phyloP scores from a whole-genome alignment of 2,113 vertebrate genomes.

The Platysteira castanea region DNA sequence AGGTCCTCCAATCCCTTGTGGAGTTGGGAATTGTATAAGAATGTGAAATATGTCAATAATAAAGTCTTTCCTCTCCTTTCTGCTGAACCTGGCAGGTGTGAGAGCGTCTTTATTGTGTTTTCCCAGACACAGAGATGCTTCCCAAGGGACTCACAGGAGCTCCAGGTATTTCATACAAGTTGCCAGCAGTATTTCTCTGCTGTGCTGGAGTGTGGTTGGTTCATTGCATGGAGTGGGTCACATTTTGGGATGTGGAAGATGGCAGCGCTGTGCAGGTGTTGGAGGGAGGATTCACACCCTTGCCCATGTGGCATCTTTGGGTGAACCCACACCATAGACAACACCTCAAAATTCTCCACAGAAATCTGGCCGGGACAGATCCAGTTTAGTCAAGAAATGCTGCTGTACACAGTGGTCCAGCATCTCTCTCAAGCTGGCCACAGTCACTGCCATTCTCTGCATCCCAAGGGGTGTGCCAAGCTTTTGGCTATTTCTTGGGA shows the following conservation, averaged over 20 bases:
- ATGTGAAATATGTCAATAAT: too few relatives aligned
- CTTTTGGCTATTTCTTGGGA: neutral
- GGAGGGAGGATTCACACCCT: neutral
- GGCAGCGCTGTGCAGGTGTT: accelerated
- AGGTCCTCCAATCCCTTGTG: too few relatives aligned
- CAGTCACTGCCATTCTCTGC: neutral
- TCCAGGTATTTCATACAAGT: neutral
- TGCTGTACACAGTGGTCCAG: neutral
- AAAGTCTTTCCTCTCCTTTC: too few relatives aligned
- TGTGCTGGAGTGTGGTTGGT: neutral
- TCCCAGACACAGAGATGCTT: too few relatives aligned
- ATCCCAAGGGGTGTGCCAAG: neutral
- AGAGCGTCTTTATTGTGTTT: too few relatives aligned
- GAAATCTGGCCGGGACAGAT: neutral
- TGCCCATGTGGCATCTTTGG: neutral
- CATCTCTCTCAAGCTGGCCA: neutral
- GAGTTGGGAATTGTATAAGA: too few relatives aligned
- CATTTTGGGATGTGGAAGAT: neutral
- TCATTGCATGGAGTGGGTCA: neutral
- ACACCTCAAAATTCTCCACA: neutral
- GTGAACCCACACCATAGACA: neutral
- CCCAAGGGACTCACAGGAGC: neutral
- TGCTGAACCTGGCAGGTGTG: too few relatives aligned
- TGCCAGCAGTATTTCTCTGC: neutral
- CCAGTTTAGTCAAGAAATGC: neutral